phyloP scores from a whole-genome alignment of 2,888 invertebrate species.

The Xestia rhomboidea region DNA sequence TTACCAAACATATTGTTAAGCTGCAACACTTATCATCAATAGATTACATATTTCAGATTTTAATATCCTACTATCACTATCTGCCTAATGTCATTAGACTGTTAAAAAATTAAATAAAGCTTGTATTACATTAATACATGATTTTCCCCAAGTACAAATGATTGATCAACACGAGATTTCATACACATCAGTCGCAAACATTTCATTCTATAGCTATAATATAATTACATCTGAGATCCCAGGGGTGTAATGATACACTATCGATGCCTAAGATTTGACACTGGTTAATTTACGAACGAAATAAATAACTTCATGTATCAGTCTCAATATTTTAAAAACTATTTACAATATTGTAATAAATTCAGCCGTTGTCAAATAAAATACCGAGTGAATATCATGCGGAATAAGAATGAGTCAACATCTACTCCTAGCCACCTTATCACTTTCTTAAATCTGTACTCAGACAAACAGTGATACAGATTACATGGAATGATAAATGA shows the following conservation, averaged over 20 bases:
- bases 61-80: slow-evolving; percentile 66
- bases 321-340: slow-evolving; percentile 89
- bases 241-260: slow-evolving; percentile 79
- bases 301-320: slow-evolving; percentile 90
- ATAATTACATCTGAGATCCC: slow-evolving; percentile 84
- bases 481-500: slow-evolving; percentile 82
- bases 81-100: slow-evolving; percentile 65
- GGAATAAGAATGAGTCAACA: slow-evolving; percentile 72
- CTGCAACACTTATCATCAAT: slow-evolving; percentile 66
- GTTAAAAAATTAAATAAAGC: slow-evolving; percentile 70
- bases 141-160: slow-evolving; percentile 59
- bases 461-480: slow-evolving; percentile 66
- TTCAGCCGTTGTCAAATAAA: slow-evolving; percentile 81
- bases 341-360: slow-evolving; percentile 87
- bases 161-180: slow-evolving; percentile 66
- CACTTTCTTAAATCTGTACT: slow-evolving; percentile 65
- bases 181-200: slow-evolving; percentile 66
- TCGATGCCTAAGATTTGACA: slow-evolving; percentile 87
- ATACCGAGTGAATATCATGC: slow-evolving; percentile 71
- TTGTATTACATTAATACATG: slow-evolving; percentile 66
- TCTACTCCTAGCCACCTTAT: slow-evolving; percentile 71
- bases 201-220: slow-evolving; percentile 72
- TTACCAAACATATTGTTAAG: slow-evolving; percentile 41
- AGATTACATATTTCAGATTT: slow-evolving; percentile 67
- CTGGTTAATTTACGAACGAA: slow-evolving; percentile 88